phyloP scores from a whole-genome alignment of 2,797 vertebrate species.

The Sciaenops ocellatus region DNA sequence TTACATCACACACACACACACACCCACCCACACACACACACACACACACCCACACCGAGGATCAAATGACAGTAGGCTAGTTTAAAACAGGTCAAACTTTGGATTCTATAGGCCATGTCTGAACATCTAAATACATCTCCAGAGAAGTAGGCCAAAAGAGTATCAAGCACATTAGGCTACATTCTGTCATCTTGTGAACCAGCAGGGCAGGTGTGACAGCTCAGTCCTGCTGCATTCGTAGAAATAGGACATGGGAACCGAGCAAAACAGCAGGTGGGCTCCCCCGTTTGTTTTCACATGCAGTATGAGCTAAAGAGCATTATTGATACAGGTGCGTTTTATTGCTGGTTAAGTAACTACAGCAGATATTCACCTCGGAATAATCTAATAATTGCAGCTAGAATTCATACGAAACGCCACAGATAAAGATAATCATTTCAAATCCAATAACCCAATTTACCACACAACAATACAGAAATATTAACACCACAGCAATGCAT shows the following conservation, averaged over 20 bases:
- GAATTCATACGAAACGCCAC: neutral
- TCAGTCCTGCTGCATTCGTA: constrained; percentile 14
- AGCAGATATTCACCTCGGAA: neutral
- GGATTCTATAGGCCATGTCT: constrained; percentile 5
- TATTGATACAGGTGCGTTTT: constrained; percentile 68
- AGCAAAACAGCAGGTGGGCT: constrained; percentile 41
- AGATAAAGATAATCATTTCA: neutral
- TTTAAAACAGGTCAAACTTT: constrained; percentile 29
- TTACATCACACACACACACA: constrained; percentile 32
- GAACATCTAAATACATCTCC: constrained; percentile 30
- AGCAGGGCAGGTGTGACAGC: constrained; percentile 48
- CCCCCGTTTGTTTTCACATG: constrained; percentile 46
- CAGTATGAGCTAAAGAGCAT: constrained; percentile 6
- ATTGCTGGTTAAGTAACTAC: constrained; percentile 2
- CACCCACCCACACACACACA: neutral
- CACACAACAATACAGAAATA: neutral
- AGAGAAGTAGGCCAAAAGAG: constrained; percentile 8
- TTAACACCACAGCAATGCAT: neutral
- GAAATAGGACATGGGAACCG: constrained; percentile 27
- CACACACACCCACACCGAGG: neutral
- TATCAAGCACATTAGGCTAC: constrained; percentile 16
- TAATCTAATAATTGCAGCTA: neutral
- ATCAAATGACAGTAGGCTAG: constrained; percentile 40
- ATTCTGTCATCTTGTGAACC: constrained; percentile 54
- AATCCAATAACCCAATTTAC: too few species aligned